These are phyloP conservation scores for Spea hammondii DNA, from an alignment of 2,797 vertebrate species.

Conservation along the genomic window DNA sequence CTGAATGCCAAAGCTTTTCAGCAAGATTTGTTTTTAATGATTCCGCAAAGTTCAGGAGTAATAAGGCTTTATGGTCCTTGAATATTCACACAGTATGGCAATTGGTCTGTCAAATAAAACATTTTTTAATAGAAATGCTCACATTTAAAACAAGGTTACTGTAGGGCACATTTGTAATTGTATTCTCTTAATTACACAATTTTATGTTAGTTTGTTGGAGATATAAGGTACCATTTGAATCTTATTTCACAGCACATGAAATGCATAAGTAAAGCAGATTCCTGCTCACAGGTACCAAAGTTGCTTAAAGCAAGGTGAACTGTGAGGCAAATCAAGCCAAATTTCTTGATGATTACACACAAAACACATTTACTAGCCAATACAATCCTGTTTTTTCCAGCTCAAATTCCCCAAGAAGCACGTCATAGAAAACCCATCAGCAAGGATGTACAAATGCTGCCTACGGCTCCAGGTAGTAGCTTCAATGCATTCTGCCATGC, in stretches of 20 bases:
- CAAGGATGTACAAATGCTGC: too few species aligned
- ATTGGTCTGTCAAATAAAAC: conserved; percentile 37
- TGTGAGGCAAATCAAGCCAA: too few species aligned
- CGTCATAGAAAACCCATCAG: too few species aligned
- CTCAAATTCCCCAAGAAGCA: too few species aligned
- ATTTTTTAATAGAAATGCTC: conserved; percentile 23
- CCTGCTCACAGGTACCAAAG: too few species aligned
- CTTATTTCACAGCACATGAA: not conserved
- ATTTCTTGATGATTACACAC: too few species aligned
- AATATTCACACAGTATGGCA: conserved; percentile 44
- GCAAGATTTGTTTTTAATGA: conserved; percentile 59
- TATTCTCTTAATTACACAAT: conserved; percentile 14
- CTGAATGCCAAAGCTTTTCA: conserved; percentile 56
- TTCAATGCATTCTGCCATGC: too few species aligned
- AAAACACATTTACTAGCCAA: too few species aligned
- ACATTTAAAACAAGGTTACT: conserved; percentile 30
- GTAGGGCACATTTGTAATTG: conserved; percentile 5
- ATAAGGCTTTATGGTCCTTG: conserved; percentile 37
- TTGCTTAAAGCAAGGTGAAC: too few species aligned
- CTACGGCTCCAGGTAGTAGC: too few species aligned
- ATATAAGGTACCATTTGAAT: not conserved
- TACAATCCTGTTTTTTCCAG: too few species aligned
- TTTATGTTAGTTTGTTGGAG: conserved; percentile 4
- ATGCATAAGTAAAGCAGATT: too few species aligned
- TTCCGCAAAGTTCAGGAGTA: conserved; percentile 54